Base-by-base conservation (phyloP, 1,140 invertebrate species). In the Colletes latitarsis region DNA sequence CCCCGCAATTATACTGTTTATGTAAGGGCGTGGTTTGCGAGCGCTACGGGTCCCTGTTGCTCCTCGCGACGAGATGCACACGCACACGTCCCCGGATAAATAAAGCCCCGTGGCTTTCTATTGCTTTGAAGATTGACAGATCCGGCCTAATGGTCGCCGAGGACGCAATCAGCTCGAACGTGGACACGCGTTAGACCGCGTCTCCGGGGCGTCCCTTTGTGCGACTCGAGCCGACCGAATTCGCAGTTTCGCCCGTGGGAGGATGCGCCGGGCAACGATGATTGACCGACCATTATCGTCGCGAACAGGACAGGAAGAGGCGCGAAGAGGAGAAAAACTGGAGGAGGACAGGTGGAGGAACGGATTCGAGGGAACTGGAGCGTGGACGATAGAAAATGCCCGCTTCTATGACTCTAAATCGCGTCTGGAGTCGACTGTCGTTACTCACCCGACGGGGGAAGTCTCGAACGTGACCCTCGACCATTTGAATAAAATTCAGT, bases 1-100 rank as follows among this genome's bases (percentile, higher is more conserved):
- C 91, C 90, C 84, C 88, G 88, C 91, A 91, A 92, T 92, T 91
- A 91, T 79, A 84, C 88, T 91, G 90, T 91, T 92, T 92, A 91
- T 91, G 90, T 91, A 90, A 91, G 90, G 91, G 91, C 90, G 91
- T 92, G 91, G 91, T 85, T 83, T 80, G 74, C 73, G 71, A 17
- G 6, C 74, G 43, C 43, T 9, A 46, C 30, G 30, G 30, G 30
- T 30, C 30, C 30, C 30, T 30, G 30, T 30, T 30, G 43, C 9
- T 46, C 43, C 43, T 83, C 86, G 89, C 88, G 71, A 81, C 39
- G 58, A 49, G 39, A 19, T 60, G 39, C 53, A 57, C 60, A 19
- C 76, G 21, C 30, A 53, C 46, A 60, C 68, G 77, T 68, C 78
- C 72, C 71, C 77, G 60, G 81, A 88, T 89, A 89, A 89, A 89